These are phyloP conservation scores for Halcyon chelicuti DNA, from an alignment of 2,797 vertebrate genomes.

Conservation along the genomic window DNA sequence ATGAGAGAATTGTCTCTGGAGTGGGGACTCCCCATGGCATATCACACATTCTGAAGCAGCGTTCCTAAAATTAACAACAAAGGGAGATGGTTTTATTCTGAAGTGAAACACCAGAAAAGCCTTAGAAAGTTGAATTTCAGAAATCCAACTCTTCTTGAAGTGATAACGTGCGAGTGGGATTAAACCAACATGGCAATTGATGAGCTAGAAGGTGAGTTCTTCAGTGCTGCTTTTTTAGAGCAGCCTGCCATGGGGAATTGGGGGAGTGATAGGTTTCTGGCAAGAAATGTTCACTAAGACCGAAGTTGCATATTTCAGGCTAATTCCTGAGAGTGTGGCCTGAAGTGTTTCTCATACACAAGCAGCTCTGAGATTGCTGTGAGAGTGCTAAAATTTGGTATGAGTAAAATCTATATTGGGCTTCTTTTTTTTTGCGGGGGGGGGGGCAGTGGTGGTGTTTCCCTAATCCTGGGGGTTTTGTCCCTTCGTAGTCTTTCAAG, in stretches of 20 bases:
- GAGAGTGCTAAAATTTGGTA: not conserved
- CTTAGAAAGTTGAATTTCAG: not conserved
- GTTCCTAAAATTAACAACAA: not conserved
- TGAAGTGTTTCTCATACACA: not conserved
- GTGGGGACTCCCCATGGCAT: not conserved
- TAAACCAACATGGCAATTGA: rapidly evolving
- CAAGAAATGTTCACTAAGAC: not conserved
- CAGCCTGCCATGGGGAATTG: rapidly evolving
- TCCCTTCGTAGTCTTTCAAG: rapidly evolving
- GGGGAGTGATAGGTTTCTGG: not conserved
- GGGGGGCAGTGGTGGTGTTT: not conserved
- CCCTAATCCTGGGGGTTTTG: not conserved
- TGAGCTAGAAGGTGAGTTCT: not conserved
- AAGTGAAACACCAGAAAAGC: not conserved
- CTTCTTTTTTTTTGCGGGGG: no score
- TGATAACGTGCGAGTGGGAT: rapidly evolving
- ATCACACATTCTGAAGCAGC: not conserved
- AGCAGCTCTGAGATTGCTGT: rapidly evolving
- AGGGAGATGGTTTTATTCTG: not conserved
- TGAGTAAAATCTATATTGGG: not conserved
- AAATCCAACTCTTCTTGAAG: not conserved
- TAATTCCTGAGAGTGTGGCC: not conserved
- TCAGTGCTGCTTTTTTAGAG: not conserved
- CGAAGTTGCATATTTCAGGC: not conserved
- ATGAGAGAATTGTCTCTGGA: not conserved